Evolutionary conservation across 2,888 invertebrate genomes (phyloP), one percentile per base, ranked within the genome.

Genomic region (Stenichneumon culpator): DNA sequence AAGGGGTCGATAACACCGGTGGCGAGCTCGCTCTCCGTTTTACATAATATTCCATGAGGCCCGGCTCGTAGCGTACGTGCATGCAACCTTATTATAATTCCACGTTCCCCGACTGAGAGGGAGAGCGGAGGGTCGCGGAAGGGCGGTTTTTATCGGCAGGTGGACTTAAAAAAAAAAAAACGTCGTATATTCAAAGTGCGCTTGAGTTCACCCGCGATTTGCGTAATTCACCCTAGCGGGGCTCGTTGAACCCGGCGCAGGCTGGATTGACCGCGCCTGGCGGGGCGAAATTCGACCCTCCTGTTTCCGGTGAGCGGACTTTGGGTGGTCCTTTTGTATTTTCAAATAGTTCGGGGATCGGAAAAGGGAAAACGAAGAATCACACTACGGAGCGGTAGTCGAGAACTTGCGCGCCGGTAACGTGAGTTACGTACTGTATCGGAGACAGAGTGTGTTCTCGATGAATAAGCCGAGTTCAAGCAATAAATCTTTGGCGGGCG

Each of bases 1-100:
- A 50, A 81, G 60, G 39, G 82, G 74, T 79, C 84, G 82, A 82
- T 82, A 78, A 84, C 81, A 81, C 79, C 70, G 74, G 65, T 69
- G 25, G 70, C 65, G 67, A 32, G 68, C 65, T 77, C 54, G 70
- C 63, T 44, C 63, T 36, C 39, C 22, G 25, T 82, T 77, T 84
- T 84, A 70, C 82, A 82, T 79, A 79, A 81, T 65, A 70, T 65
- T 63, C 36, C 78, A 79, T 65, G 52, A 25, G 47, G 22, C 14
- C 14, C n/a, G 39, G 44, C 25, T 47, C 22, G 79, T 32, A n/a
- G 32, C n/a, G 39, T 68, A 69, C 69, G 69, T 44, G 57, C 57
- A 52, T 22, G 44, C 36, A 72, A 60, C 36, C 22, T 83, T 68
- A 68, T 83, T 68, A 50, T 72, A 73, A 68, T 79, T 83, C 39